phyloP scores from a whole-genome alignment of 2,888 invertebrate species.

The Drosophila affinis region DNA sequence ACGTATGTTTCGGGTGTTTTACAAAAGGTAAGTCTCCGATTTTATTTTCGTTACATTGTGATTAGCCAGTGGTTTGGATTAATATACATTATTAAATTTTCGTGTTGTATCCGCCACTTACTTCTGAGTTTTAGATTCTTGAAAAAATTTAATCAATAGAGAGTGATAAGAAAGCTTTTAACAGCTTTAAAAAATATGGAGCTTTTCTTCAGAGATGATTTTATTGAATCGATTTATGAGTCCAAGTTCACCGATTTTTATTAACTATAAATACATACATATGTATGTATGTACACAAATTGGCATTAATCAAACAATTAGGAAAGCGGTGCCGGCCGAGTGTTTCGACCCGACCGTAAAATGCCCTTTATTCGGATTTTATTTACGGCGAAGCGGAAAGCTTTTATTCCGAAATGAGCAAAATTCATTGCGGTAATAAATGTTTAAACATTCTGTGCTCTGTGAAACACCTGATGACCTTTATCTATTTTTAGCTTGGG shows the following conservation, averaged over 20 bases:
- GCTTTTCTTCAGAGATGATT: slow-evolving; percentile 39
- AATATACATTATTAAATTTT: slow-evolving; percentile 36
- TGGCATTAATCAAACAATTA: not conserved
- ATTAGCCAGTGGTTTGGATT: slow-evolving; percentile 12
- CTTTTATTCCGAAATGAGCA: not conserved
- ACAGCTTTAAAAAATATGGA: slow-evolving; percentile 10
- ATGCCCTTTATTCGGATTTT: not conserved
- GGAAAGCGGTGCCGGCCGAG: not conserved
- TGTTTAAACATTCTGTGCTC: not conserved
- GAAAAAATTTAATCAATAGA: slow-evolving; percentile 51
- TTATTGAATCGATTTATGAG: slow-evolving; percentile 30
- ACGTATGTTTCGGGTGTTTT: slow-evolving; percentile 15
- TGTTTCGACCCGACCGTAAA: not conserved
- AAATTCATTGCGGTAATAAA: not conserved
- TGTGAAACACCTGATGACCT: not conserved
- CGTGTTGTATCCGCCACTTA: slow-evolving; percentile 38
- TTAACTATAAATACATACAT: not conserved
- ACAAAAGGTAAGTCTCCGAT: slow-evolving; percentile 22
- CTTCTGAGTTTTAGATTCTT: slow-evolving; percentile 24
- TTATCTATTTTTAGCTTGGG: not conserved
- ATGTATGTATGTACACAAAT: not conserved
- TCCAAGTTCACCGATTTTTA: not conserved
- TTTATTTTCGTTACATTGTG: slow-evolving; percentile 39
- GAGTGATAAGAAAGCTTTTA: slow-evolving; percentile 52
- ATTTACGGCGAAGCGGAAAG: not conserved